Base-by-base conservation (phyloP, 2,888 invertebrate genomes). In the Mystacides longicornis region DNA sequence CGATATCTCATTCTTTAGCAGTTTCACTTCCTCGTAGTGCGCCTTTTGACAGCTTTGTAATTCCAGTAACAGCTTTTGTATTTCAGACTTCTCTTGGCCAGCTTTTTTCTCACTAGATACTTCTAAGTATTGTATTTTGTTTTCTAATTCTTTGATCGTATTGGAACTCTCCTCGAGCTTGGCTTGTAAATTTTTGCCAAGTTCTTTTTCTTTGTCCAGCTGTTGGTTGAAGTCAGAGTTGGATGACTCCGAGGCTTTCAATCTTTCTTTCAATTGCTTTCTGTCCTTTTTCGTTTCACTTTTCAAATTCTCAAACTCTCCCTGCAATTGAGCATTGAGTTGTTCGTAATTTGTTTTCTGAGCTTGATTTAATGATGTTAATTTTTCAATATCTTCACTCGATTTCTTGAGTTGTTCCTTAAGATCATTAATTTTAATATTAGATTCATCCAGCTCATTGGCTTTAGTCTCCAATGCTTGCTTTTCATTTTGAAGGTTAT, bases 231-330 rank as follows among this genome's bases (percentile, higher is more conserved):
- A 70, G 55, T 70, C 70, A 58, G 69, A 66, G 56, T 73, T 64
- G 63, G 72, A 68, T 62, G 72, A 73, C 58, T 77, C 73, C 55
- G 71, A 71, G 19, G 72, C 84, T 59, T 81, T 81, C 56, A 89
- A 66, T 64, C 81, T 82, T 20, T 71, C 67, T 62, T 75, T 70
- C 1, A 85, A 66, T 45, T 80, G 79, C 51, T 74, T 73, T 62
- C 75, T 75, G 31, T 77, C 71, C 53, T 70, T 71, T 65, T 81
- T 80, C 57, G 68, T 71, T 58, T 76, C 73, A 57, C 69, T 73
- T 62, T 73, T 77, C 50, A 70, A 70, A 63, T 75, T 73, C 53
- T 76, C 75, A 62, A 69, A 73, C 55, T 74, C 72, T 9, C 63
- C 54, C 63, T 75, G 73, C 55, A 77, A 58, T 62, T 77, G 74